phyloP scores from a whole-genome alignment of 2,113 vertebrate genomes.

The Abramis brama region DNA sequence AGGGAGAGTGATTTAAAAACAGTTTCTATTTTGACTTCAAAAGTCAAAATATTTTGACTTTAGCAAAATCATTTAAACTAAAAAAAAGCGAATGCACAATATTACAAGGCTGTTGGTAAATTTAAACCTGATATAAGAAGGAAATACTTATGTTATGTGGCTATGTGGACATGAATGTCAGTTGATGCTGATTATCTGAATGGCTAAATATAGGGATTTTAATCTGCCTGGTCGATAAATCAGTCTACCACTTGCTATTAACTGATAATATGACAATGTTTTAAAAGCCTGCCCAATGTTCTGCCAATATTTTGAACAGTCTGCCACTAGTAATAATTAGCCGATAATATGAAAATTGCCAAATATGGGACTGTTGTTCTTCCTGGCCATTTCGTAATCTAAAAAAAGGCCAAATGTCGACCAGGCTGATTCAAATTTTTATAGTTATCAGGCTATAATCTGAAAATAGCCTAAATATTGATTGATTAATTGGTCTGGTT shows the following conservation, averaged over 20 bases:
- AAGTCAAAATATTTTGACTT: background rate
- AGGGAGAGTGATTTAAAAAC: conserved; percentile 4
- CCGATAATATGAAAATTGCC: background rate
- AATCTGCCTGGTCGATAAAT: background rate
- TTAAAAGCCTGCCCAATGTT: no score
- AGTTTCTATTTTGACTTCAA: background rate
- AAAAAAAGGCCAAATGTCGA: background rate
- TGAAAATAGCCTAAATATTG: background rate
- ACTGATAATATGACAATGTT: background rate
- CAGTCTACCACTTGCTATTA: background rate
- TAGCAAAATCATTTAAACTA: background rate
- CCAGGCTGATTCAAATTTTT: background rate
- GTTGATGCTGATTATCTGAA: background rate
- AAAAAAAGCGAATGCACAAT: background rate
- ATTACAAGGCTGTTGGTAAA: background rate
- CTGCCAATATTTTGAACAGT: background rate
- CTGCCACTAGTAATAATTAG: background rate
- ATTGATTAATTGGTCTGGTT: background rate
- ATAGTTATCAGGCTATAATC: background rate
- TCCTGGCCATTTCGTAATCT: background rate
- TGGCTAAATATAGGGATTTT: no score
- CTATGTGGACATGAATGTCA: no score
- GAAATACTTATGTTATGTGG: background rate
- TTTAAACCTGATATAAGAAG: background rate
- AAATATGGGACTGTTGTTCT: background rate